Conservation (phyloP, 2,113 vertebrate species). For the Triplophysa siluroides region DNA sequence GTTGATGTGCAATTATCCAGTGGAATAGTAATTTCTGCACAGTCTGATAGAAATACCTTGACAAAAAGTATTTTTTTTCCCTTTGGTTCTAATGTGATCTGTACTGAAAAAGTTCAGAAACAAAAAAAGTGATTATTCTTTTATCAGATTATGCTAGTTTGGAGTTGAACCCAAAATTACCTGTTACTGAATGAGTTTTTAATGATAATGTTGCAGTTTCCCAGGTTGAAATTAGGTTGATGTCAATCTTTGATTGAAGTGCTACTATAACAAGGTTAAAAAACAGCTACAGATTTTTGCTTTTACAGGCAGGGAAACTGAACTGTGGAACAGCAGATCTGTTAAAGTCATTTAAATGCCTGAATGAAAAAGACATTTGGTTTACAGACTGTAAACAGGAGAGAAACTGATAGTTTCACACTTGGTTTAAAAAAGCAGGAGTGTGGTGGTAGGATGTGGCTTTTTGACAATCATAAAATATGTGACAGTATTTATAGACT, state of each 20-base stretch:
- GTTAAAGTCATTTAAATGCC: constrained; percentile 34
- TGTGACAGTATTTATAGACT: constrained; percentile 40
- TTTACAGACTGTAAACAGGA: constrained; percentile 30
- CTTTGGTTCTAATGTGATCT: not conserved
- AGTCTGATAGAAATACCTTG: not conserved
- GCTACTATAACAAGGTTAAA: constrained; percentile 49
- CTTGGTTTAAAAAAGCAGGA: constrained; percentile 51
- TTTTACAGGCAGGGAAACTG: constrained; percentile 46
- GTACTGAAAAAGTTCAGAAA: not conserved
- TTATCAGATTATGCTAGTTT: constrained; percentile 20
- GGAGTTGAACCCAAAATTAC: not conserved
- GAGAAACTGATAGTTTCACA: constrained; percentile 27
- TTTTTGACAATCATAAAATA: constrained; percentile 49
- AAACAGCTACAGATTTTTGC: constrained; percentile 38
- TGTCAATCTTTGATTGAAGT: constrained; percentile 13
- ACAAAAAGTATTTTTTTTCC: not conserved
- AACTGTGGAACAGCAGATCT: constrained; percentile 35
- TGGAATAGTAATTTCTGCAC: not conserved
- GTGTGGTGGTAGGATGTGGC: constrained; percentile 52
- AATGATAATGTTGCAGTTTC: not conserved
- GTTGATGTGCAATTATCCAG: not conserved
- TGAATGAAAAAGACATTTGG: constrained; percentile 15
- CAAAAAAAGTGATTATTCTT: not conserved
- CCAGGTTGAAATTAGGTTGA: not conserved
- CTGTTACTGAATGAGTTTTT: not conserved